phyloP scores from a whole-genome alignment of 2,888 invertebrate genomes.

The Spodoptera exigua region DNA sequence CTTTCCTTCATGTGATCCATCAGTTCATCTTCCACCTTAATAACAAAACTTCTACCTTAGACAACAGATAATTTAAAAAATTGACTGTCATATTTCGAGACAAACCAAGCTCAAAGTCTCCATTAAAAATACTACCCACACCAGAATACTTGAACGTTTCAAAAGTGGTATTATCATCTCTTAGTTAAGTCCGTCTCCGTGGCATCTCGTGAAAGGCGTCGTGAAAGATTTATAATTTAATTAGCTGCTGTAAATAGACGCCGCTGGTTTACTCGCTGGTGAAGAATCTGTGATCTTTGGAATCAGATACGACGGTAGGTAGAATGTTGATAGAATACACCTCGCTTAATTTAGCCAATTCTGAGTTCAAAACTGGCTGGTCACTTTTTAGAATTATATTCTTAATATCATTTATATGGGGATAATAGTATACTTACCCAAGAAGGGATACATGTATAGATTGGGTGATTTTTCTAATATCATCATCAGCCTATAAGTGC shows the following conservation, averaged over 20 bases:
- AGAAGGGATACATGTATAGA: no score
- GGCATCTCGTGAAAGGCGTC: constrained; percentile 55
- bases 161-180: constrained; percentile 45
- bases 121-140: constrained; percentile 22
- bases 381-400: no score
- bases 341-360: no score
- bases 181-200: constrained; percentile 35
- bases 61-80: constrained; percentile 8
- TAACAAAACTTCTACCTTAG: background rate
- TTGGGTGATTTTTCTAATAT: no score
- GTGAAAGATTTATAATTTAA: constrained; percentile 67
- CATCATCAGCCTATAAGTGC: no score
- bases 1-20: no score
- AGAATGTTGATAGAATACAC: constrained; percentile 8
- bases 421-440: no score
- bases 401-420: no score
- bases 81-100: background rate
- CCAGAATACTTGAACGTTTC: constrained; percentile 34
- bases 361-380: background rate
- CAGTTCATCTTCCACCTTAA: background rate
- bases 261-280: constrained; percentile 39
- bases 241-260: constrained; percentile 63
- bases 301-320: constrained; percentile 41
- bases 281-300: constrained; percentile 31
- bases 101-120: constrained; percentile 1